These are phyloP conservation scores for Ptychobarbus kaznakovi DNA, from an alignment of 2,797 vertebrate genomes.

Conservation along the genomic window DNA sequence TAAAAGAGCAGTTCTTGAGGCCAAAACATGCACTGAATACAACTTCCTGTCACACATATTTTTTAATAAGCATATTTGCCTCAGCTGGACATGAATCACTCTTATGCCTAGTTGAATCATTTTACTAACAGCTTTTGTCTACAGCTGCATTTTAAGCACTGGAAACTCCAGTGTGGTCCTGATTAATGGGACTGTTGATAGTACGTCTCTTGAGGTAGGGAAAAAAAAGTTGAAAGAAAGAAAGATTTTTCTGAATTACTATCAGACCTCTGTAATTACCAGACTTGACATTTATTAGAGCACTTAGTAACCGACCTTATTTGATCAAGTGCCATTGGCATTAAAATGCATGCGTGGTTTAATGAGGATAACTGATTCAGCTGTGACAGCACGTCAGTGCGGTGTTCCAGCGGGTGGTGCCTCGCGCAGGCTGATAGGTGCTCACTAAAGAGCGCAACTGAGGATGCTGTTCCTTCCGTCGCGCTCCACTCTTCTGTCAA, in stretches of 20 bases:
- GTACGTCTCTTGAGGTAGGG: background rate
- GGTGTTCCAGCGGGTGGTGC: constrained; percentile 56
- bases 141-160: background rate
- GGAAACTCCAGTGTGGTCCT: background rate
- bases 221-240: background rate
- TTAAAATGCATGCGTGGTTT: background rate
- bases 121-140: background rate
- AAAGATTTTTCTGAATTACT: background rate
- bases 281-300: background rate
- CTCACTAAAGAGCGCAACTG: constrained; percentile 14
- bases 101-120: background rate
- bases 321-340: background rate
- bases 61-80: background rate
- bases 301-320: background rate
- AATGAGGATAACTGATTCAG: constrained; percentile 16
- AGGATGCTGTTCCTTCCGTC: constrained; percentile 7
- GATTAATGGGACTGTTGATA: background rate
- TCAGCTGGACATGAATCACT: background rate
- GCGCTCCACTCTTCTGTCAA: background rate
- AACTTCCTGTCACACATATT: background rate
- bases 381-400: background rate
- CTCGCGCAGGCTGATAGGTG: constrained; percentile 15
- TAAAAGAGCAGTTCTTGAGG: background rate
- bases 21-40: background rate
- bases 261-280: background rate